These are phyloP conservation scores for Heteromyza rotundicornis DNA, from an alignment of 2,888 invertebrate genomes.

Conservation along the genomic window DNA sequence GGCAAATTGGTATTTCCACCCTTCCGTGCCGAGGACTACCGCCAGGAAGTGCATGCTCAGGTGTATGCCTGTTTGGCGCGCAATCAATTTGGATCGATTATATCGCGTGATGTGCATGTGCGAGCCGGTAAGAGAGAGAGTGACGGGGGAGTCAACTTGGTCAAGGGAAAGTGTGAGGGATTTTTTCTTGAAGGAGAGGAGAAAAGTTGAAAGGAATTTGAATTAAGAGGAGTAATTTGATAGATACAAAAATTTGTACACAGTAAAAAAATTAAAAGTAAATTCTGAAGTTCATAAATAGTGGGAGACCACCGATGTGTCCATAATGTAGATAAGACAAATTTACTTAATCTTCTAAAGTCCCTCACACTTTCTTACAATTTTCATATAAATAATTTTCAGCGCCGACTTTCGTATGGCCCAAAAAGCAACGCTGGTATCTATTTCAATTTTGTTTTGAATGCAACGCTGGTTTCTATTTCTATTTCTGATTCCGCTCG, in stretches of 20 bases:
- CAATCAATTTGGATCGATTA: constrained; percentile 87
- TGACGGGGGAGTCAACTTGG: neutral
- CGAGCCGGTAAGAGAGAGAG: constrained; percentile 79
- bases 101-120: constrained; percentile 91
- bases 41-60: constrained; percentile 93
- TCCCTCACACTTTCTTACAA: neutral
- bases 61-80: constrained; percentile 91
- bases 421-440: too few species aligned
- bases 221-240: too few species aligned
- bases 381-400: constrained; percentile 60
- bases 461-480: neutral
- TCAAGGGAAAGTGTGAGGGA: neutral
- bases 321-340: too few species aligned
- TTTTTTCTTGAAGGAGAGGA: too few species aligned
- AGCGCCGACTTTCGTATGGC: constrained; percentile 40
- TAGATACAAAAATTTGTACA: too few species aligned
- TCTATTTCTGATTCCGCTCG: neutral
- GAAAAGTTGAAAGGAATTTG: too few species aligned
- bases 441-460: too few species aligned
- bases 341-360: too few species aligned
- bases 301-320: too few species aligned
- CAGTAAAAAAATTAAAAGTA: too few species aligned
- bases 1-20: constrained; percentile 94
- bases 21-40: constrained; percentile 91
- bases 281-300: too few species aligned